Evolutionary conservation across 2,113 vertebrate genomes (phyloP).

Genomic region (Barnardius zonarius): DNA sequence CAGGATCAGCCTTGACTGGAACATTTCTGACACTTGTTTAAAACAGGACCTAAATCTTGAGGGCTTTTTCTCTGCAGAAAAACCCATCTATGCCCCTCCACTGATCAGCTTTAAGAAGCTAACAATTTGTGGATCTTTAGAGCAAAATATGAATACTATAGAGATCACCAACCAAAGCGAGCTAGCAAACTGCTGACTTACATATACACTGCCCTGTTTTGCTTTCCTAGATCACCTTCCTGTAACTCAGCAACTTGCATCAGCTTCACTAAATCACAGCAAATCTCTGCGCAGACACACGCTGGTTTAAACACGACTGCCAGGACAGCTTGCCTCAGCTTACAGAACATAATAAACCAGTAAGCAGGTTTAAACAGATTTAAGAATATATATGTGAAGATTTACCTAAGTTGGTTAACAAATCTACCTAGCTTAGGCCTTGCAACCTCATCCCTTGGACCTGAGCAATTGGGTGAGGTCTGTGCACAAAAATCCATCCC

Average conservation of each 20-base stretch:
- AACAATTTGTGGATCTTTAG: neutral
- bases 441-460: neutral
- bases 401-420: neutral
- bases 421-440: neutral
- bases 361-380: neutral
- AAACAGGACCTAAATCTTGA: neutral
- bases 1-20: neutral
- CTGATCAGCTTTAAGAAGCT: neutral
- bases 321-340: neutral
- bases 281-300: neutral
- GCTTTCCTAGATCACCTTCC: neutral
- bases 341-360: neutral
- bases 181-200: neutral
- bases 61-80: neutral
- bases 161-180: neutral
- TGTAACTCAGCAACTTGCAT: neutral
- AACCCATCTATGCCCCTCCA: neutral
- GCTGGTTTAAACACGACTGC: neutral
- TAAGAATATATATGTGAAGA: neutral
- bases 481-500: neutral
- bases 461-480: rapidly evolving
- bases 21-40: neutral
- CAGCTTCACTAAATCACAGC: neutral
- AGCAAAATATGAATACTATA: neutral
- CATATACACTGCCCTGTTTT: neutral